Conservation (phyloP, 2,888 invertebrate species). For the Dicranocentrus wangi region DNA sequence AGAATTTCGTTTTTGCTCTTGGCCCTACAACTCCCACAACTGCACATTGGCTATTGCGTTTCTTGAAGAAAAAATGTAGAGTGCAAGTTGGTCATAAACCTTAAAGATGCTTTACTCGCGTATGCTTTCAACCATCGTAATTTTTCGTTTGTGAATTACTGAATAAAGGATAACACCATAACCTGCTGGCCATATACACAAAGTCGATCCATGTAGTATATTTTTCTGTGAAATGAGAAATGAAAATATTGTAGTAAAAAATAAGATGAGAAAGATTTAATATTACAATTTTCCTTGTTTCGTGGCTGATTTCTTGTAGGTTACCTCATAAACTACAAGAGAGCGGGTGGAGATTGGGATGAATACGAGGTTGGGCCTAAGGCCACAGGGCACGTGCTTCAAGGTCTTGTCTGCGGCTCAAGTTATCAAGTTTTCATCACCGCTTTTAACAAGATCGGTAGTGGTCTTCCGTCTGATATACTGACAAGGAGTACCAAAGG, state of each 20-base stretch:
- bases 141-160: no score
- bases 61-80: no score
- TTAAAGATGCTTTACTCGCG: neutral
- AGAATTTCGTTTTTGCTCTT: constrained; percentile 13
- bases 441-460: constrained; percentile 92
- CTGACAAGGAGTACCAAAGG: constrained; percentile 89
- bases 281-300: constrained; percentile 18
- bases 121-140: neutral
- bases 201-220: no score
- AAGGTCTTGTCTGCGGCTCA: constrained; percentile 90
- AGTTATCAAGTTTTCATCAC: constrained; percentile 91
- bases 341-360: constrained; percentile 93
- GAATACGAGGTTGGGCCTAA: constrained; percentile 89
- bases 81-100: constrained; percentile 11
- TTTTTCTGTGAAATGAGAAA: constrained; percentile 11
- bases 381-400: constrained; percentile 85
- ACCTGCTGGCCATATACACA: no score
- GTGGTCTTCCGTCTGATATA: constrained; percentile 90
- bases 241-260: neutral
- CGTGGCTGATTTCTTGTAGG: constrained; percentile 76
- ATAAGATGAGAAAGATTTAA: neutral
- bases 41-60: no score
- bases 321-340: constrained; percentile 91
- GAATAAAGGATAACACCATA: no score
- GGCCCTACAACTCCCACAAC: no score